These are phyloP conservation scores for Diorhabda carinulata DNA, from an alignment of 1,140 invertebrate species.

Conservation along the genomic window DNA sequence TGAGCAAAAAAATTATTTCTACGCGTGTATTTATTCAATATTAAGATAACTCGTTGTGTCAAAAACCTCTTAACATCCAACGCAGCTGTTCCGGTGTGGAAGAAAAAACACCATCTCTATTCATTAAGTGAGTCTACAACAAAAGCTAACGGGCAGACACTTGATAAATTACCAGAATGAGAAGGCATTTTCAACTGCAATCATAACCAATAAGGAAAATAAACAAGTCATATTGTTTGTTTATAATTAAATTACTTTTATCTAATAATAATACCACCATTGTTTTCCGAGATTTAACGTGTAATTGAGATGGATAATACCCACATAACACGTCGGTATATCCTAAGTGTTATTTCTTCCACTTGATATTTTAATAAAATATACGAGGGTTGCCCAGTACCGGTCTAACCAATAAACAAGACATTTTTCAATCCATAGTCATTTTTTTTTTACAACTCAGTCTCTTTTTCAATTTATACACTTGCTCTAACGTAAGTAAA, in stretches of 20 bases:
- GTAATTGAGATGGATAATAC: slow-evolving; percentile 35
- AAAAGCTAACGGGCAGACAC: slow-evolving; percentile 1
- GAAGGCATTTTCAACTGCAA: slow-evolving; percentile 17
- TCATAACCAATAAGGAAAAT: slow-evolving; percentile 20
- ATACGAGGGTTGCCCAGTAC: too few relatives aligned
- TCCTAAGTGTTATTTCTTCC: too few relatives aligned
- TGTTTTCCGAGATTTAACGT: slow-evolving; percentile 31
- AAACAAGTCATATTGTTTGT: slow-evolving; percentile 24
- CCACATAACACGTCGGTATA: slow-evolving; percentile 25
- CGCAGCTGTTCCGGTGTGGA: neutral
- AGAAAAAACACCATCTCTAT: neutral
- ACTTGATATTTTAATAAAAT: too few relatives aligned
- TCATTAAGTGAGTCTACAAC: neutral
- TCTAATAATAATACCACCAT: slow-evolving; percentile 32
- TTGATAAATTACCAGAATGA: slow-evolving; percentile 17
- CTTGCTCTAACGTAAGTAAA: too few relatives aligned
- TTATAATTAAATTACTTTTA: slow-evolving; percentile 28
- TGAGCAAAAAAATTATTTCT: neutral
- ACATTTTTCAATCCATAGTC: too few relatives aligned
- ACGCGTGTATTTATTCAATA: neutral
- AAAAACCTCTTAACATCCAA: neutral
- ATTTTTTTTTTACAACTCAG: too few relatives aligned
- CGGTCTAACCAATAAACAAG: too few relatives aligned
- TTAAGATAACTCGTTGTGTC: neutral
- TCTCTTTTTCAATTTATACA: too few relatives aligned